Evolutionary conservation across 2,113 vertebrate genomes (phyloP).

Genomic region (Boleophthalmus pectinirostris): DNA sequence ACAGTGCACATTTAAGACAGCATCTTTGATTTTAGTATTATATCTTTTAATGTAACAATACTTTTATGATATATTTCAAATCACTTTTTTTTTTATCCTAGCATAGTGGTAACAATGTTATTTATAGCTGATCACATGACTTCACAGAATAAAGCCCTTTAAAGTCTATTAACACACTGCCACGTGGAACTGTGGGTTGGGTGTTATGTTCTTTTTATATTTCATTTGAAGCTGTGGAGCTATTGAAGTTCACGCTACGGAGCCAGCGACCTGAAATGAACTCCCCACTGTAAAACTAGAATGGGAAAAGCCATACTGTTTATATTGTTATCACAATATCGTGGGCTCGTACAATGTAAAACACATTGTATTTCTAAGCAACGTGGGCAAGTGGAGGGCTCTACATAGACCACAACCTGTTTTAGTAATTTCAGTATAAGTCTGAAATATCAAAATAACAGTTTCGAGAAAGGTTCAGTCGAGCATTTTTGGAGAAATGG

Average conservation of each 20-base stretch:
- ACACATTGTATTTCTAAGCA: too few relatives aligned
- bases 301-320: not conserved
- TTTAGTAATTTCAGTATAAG: too few relatives aligned
- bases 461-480: too few relatives aligned
- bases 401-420: too few relatives aligned
- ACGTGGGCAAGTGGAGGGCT: too few relatives aligned
- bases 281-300: not conserved
- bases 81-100: not conserved
- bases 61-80: not conserved
- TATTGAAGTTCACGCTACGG: not conserved
- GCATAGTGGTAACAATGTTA: not conserved
- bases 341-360: too few relatives aligned
- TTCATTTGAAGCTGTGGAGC: not conserved
- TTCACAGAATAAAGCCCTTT: not conserved
- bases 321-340: not conserved
- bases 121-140: not conserved
- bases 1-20: too few relatives aligned
- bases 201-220: not conserved
- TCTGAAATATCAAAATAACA: too few relatives aligned
- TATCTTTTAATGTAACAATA: not conserved
- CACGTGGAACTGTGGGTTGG: not conserved
- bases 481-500: too few relatives aligned
- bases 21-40: not conserved
- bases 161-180: not conserved
- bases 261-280: not conserved